Conservation (phyloP, 1,140 invertebrate genomes). For the Sinonovacula constricta region DNA sequence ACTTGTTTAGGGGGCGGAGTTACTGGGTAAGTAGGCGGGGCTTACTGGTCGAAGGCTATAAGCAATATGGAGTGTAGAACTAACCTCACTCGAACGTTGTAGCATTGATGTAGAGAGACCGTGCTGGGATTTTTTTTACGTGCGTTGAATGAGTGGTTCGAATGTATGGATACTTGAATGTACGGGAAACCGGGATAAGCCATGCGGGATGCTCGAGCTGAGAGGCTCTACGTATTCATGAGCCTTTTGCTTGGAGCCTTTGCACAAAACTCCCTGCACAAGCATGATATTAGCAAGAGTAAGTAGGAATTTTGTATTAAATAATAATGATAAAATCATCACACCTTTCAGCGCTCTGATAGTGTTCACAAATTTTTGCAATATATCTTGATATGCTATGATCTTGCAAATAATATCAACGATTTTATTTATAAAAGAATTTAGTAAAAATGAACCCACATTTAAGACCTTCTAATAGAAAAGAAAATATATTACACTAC, state of each 20-base stretch:
- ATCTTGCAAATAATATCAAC: too few relatives aligned
- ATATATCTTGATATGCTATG: too few relatives aligned
- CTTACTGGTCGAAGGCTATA: not conserved
- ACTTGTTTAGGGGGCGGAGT: conserved; percentile 1
- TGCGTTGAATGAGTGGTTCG: conserved; percentile 38
- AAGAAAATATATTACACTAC: too few relatives aligned
- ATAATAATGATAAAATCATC: too few relatives aligned
- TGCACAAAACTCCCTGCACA: conserved; percentile 20
- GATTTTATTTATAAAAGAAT: too few relatives aligned
- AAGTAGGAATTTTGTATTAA: conserved; percentile 16
- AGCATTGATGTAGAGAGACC: not conserved
- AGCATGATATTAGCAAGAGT: conserved; percentile 37
- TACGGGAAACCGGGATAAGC: conserved; percentile 46
- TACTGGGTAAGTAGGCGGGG: not conserved
- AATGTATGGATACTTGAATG: conserved; percentile 37
- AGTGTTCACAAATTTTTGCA: too few relatives aligned
- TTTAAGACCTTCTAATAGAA: too few relatives aligned
- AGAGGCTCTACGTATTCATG: conserved; percentile 45
- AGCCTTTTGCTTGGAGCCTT: conserved; percentile 25
- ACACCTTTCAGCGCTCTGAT: too few relatives aligned
- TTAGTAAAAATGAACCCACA: too few relatives aligned
- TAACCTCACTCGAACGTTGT: not conserved
- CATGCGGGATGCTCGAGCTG: conserved; percentile 47
- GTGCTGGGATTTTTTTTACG: not conserved
- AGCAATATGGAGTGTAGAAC: too few relatives aligned